Evolutionary conservation across 2,888 invertebrate species (phyloP), one percentile per base, ranked within the genome.

Genomic region (Empis livida): DNA sequence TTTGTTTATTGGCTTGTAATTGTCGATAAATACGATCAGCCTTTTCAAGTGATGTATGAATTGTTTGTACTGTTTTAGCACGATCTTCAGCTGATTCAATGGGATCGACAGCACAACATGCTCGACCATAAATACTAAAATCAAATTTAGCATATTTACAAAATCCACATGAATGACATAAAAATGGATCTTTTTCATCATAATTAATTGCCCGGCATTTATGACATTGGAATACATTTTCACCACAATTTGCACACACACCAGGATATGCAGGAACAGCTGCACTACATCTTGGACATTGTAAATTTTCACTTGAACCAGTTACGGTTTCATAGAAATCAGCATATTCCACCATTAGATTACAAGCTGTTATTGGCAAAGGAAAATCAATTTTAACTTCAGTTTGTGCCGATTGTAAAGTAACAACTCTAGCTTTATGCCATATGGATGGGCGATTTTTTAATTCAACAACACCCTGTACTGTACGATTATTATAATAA

Each of bases 71-170:
- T 51, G 94, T 92, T 72, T 95, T 95, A 64, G 92, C 91, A 4
- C 96, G 77, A 67, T 96, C 97, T 57, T 96, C 95, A 59, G 96
- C 96, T 57, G 84, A 93, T 68, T 96, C 94, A 17, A 97, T 95
- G 11, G 93, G 92, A 71, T 97, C 96, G 1, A 97, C 94, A 16
- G 95, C 95, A 68, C 92, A 96, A 62, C 92, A 94, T 1, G 92
- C 87, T 17, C 90, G 81, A 6, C 90, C 93, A 6, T 84, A 84
- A 49, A 96, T 75, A 10, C 89, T 90, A 70, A 94, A 92, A 71
- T 99, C 97, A 67, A 97, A 96, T 71, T 97, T 95, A 32, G 96
- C 97, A 70, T 97, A 97, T 72, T 97, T 97, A 73, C 97, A 99
- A 73, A 94, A 97, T 1, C 97, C 97, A 70, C 99, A 99, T 5